These are phyloP conservation scores for Bombus confusus DNA, from an alignment of 1,140 invertebrate species.

Conservation along the genomic window DNA sequence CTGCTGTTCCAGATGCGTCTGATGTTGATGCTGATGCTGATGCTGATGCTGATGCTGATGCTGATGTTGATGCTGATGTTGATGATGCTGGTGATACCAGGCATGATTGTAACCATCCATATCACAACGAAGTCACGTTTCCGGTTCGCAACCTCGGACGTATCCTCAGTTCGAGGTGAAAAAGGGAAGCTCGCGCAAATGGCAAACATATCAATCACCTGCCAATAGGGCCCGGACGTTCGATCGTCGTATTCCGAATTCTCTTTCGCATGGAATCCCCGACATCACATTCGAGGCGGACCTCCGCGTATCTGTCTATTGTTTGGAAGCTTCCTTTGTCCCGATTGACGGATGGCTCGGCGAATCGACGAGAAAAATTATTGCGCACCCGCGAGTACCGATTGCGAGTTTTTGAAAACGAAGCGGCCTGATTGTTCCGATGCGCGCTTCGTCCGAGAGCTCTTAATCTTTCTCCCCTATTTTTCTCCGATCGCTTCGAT, in stretches of 20 bases:
- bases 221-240: slow-evolving; percentile 55
- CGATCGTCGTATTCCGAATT: slow-evolving; percentile 46
- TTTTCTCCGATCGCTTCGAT: not conserved
- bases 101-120: slow-evolving; percentile 81
- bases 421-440: not conserved
- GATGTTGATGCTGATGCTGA: slow-evolving; percentile 48
- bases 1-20: slow-evolving; percentile 50
- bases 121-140: slow-evolving; percentile 69
- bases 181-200: slow-evolving; percentile 58
- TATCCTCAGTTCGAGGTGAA: slow-evolving; percentile 43
- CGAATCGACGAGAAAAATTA: slow-evolving; percentile 37
- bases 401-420: slow-evolving; percentile 1
- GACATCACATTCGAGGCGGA: slow-evolving; percentile 32
- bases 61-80: slow-evolving; percentile 66
- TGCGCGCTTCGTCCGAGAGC: not conserved
- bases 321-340: slow-evolving; percentile 34
- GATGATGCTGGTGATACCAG: slow-evolving; percentile 79
- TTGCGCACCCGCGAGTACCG: slow-evolving; percentile 14
- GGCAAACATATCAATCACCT: slow-evolving; percentile 72
- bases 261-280: slow-evolving; percentile 46
- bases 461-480: not conserved
- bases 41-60: slow-evolving; percentile 61
- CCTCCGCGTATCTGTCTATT: slow-evolving; percentile 41
- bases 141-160: slow-evolving; percentile 51
- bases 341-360: slow-evolving; percentile 41